Conservation (phyloP, 1,140 invertebrate species). For the Trichonephila inaurata region DNA sequence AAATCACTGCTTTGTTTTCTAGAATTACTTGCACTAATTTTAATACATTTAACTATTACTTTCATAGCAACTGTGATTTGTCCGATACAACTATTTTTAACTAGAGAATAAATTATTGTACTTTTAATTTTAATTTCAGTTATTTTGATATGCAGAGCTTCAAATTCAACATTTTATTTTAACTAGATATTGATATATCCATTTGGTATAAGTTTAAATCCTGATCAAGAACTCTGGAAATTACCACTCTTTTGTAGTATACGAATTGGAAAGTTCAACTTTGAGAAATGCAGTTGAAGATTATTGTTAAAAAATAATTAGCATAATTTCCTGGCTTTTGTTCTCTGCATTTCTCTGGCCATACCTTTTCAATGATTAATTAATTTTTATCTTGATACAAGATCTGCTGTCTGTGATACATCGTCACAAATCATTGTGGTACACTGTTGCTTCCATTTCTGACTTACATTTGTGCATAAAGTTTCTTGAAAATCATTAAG, state of each 20-base stretch:
- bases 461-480: conserved; percentile 16
- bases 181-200: too few species aligned
- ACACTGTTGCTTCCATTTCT: conserved; percentile 40
- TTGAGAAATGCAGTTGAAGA: background rate
- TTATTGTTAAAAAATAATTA: background rate
- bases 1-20: background rate
- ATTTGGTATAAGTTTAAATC: background rate
- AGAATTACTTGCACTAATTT: background rate
- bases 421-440: conserved; percentile 48
- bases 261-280: background rate
- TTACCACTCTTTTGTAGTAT: too few species aligned
- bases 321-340: background rate
- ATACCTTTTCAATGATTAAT: conserved; percentile 10
- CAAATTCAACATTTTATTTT: conserved; percentile 21
- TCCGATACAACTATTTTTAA: background rate
- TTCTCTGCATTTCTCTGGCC: background rate
- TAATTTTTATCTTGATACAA: conserved; percentile 24
- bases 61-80: too few species aligned
- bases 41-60: background rate
- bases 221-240: background rate
- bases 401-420: conserved; percentile 46
- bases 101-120: background rate
- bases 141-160: conserved; percentile 35
- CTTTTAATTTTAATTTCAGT: background rate
- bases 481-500: background rate